Base-by-base conservation (phyloP, 2,113 vertebrate species). In the Pica pica region DNA sequence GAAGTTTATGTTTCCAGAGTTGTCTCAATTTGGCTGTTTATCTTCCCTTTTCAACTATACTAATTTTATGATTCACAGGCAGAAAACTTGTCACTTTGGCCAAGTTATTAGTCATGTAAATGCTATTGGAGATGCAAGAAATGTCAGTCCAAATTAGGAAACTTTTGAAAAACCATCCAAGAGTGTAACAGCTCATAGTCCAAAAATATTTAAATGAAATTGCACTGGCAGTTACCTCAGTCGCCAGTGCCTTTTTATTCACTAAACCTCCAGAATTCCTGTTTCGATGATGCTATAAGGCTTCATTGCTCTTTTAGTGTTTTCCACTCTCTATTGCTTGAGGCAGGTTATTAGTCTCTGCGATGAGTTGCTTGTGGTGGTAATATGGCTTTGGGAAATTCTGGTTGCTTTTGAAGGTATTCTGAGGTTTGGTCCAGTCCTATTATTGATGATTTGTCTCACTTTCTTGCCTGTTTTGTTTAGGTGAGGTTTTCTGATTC, bases 101-200 rank as follows among this genome's bases (percentile, higher is more conserved):
- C 95, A 96, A 93, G 85, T 68, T 90, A 63, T 96, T 96, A 97
- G 85, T 95, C 92, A 97, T 71, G 52, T 83, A 93, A 90, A 92
- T 95, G 92, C 41, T 94, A 68, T 94, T 84, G 83, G 44, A 96
- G 64, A 91, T 93, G 82, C 70, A 85, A 96, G 70, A 96, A 97
- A 94, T 95, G 89, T 95, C 95, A 95, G 74, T 61, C 70, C 89
- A 94, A 94, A 94, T 91, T 89, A 85, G 46, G 93, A 95, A 91
- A 85, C 78, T 93, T 95, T 37, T 74, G 46, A 93, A 83, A 95
- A 95, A 28, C 23, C n/a, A 94, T 60, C 77, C 74, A 83, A 87
- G 41, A 87, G 17, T 37, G 30, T 61, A 91, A 55, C 39, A 65
- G 57, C 22, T 79, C 50, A 75, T 31, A 87, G 75, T 91, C 67